These are phyloP conservation scores for Stegodyphus mimosarum DNA, from an alignment of 1,140 invertebrate genomes.

Conservation along the genomic window DNA sequence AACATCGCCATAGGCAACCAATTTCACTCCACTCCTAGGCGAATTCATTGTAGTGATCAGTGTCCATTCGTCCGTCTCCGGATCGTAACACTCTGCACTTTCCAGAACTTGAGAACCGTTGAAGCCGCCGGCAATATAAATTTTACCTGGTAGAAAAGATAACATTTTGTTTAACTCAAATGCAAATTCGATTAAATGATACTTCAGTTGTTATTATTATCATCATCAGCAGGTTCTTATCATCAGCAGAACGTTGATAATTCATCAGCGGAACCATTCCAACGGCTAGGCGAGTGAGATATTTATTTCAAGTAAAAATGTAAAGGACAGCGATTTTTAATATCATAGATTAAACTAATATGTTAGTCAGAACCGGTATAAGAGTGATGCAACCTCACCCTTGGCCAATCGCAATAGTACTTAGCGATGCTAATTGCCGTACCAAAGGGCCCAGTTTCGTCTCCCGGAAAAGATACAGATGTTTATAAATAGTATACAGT, in stretches of 20 bases:
- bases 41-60: slow-evolving; percentile 81
- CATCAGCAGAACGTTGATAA: too few relatives aligned
- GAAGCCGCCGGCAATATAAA: slow-evolving; percentile 77
- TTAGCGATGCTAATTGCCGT: too few relatives aligned
- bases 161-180: neutral
- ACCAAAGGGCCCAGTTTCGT: too few relatives aligned
- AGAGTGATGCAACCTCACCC: too few relatives aligned
- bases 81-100: slow-evolving; percentile 69
- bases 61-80: slow-evolving; percentile 74
- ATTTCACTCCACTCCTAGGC: slow-evolving; percentile 80
- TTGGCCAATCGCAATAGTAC: too few relatives aligned
- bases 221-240: too few relatives aligned
- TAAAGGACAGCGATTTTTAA: too few relatives aligned
- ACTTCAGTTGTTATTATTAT: too few relatives aligned
- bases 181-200: neutral
- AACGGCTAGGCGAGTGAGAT: neutral
- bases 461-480: too few relatives aligned
- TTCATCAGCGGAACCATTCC: neutral
- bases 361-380: too few relatives aligned
- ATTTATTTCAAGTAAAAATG: neutral
- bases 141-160: slow-evolving; percentile 69
- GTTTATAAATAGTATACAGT: too few relatives aligned
- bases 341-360: too few relatives aligned
- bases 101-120: slow-evolving; percentile 70
- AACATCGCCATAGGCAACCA: slow-evolving; percentile 77